phyloP scores from a whole-genome alignment of 2,888 invertebrate species.

The Copidosoma aretas region DNA sequence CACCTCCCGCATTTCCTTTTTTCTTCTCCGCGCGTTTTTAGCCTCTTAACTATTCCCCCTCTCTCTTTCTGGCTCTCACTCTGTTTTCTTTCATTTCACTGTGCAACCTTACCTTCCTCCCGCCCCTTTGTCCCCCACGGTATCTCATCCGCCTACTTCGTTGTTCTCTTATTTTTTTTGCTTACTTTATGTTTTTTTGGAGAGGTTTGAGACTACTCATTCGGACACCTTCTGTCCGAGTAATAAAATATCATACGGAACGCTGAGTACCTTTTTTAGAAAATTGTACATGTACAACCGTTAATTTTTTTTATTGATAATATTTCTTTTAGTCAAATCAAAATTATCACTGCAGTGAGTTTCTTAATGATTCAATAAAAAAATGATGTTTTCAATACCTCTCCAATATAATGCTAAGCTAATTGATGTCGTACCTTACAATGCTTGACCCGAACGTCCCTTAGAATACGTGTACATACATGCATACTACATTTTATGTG shows the following conservation, averaged over 20 bases:
- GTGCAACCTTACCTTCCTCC: neutral
- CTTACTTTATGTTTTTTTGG: constrained; percentile 32
- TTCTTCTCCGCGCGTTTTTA: neutral
- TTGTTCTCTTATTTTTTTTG: constrained; percentile 30
- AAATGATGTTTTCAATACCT: constrained; percentile 21
- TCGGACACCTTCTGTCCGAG: constrained; percentile 22
- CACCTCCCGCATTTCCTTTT: neutral
- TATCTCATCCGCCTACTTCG: constrained; percentile 12
- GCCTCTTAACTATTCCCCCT: neutral
- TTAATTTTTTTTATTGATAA: neutral
- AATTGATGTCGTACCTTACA: constrained; percentile 2
- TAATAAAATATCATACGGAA: constrained; percentile 13
- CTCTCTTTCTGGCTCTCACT: neutral
- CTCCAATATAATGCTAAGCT: constrained; percentile 12
- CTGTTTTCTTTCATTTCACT: constrained; percentile 8
- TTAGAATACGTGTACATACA: constrained; percentile 7
- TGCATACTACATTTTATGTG: neutral
- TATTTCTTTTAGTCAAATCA: neutral
- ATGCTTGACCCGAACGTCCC: constrained; percentile 13
- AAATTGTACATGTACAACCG: neutral
- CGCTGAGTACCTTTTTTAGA: neutral
- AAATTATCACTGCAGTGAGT: too few relatives aligned
- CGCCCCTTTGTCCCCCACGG: constrained; percentile 20
- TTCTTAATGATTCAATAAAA: neutral
- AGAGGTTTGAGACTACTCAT: constrained; percentile 38